phyloP scores from a whole-genome alignment of 2,888 invertebrate genomes.

The Eledone cirrhosa region DNA sequence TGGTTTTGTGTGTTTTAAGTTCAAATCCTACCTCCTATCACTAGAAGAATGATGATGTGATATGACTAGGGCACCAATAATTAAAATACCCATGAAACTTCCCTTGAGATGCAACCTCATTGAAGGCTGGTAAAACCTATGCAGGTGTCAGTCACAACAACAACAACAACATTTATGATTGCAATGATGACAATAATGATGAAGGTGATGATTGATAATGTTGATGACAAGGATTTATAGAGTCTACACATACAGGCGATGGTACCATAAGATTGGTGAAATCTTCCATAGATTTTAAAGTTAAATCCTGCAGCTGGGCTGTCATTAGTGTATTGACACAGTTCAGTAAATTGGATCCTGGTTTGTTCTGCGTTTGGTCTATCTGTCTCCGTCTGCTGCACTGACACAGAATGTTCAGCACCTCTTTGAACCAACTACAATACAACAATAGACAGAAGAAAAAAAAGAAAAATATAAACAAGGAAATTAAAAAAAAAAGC shows the following conservation, averaged over 20 bases:
- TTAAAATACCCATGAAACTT: too few species aligned
- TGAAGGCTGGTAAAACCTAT: too few species aligned
- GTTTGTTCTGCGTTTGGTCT: constrained; percentile 72
- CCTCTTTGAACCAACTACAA: constrained; percentile 65
- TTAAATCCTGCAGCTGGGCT: constrained; percentile 82
- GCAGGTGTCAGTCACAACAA: too few species aligned
- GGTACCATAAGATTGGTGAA: constrained; percentile 82
- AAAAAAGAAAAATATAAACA: too few species aligned
- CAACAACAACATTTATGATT: neutral
- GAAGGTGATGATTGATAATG: neutral
- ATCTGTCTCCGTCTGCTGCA: constrained; percentile 67
- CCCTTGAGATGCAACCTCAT: too few species aligned
- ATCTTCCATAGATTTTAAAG: constrained; percentile 80
- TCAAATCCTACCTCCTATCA: too few species aligned
- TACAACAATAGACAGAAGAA: neutral
- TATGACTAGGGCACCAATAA: too few species aligned
- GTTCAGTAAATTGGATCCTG: constrained; percentile 80
- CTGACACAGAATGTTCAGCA: constrained; percentile 67
- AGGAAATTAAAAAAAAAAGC: neutral
- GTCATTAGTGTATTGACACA: constrained; percentile 89
- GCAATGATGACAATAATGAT: neutral
- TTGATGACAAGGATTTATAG: too few species aligned
- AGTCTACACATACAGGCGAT: constrained; percentile 73
- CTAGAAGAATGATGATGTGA: too few species aligned
- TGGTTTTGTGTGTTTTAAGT: too few species aligned